These are phyloP conservation scores for Watersipora subatra DNA, from an alignment of 1,140 invertebrate species.

Conservation along the genomic window DNA sequence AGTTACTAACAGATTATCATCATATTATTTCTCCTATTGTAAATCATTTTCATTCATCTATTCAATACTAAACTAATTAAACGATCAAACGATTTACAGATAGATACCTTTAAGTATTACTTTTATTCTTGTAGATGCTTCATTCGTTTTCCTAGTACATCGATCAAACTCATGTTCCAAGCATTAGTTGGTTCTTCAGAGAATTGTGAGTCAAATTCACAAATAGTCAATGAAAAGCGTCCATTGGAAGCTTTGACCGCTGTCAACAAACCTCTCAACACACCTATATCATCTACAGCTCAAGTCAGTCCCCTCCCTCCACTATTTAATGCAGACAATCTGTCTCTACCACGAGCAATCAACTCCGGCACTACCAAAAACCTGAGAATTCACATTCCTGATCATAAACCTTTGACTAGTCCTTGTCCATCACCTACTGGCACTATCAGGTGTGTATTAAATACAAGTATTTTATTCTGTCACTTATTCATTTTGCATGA, in stretches of 20 bases:
- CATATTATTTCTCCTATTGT: too few species aligned
- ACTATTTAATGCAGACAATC: constrained; percentile 22
- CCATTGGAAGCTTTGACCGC: too few species aligned
- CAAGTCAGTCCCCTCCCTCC: constrained; percentile 27
- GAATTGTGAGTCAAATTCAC: too few species aligned
- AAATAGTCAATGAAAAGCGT: too few species aligned
- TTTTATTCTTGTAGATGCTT: constrained; percentile 60
- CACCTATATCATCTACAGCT: constrained; percentile 34
- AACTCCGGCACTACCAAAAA: constrained; percentile 27
- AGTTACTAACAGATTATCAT: too few species aligned
- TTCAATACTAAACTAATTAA: too few species aligned
- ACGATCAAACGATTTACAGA: too few species aligned
- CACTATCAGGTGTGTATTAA: constrained; percentile 48
- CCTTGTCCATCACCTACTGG: constrained; percentile 85
- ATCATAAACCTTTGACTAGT: constrained; percentile 53
- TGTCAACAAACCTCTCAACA: constrained; percentile 6
- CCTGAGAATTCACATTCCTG: constrained; percentile 61
- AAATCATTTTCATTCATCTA: too few species aligned
- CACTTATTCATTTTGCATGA: too few species aligned
- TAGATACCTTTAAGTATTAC: too few species aligned
- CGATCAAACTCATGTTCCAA: constrained; percentile 83
- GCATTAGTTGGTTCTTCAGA: constrained; percentile 63
- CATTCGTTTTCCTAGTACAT: constrained; percentile 89
- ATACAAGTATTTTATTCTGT: neutral
- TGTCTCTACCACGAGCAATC: constrained; percentile 60